Base-by-base conservation (phyloP, 2,888 invertebrate species). In the Nephrocerus scutellatus region DNA sequence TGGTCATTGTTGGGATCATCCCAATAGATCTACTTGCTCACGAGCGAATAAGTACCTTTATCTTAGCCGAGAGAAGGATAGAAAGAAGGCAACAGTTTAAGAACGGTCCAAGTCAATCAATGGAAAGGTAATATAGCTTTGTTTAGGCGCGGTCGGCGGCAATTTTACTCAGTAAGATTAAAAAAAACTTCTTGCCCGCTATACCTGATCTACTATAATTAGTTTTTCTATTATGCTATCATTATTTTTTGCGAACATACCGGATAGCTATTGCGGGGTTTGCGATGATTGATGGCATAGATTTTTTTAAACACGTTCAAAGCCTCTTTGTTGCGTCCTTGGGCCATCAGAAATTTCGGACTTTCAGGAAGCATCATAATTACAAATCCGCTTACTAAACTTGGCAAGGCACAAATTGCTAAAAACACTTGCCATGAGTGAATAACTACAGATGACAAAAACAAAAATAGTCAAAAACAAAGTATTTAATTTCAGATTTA, bases 241-340 rank as follows among this genome's bases (percentile, higher is more conserved):
- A n/a, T n/a, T n/a, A n/a, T n/a, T n/a, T n/a, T n/a, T n/a, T n/a
- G n/a, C 15, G 18, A 39, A 44, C 38, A 71, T 66, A 86, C 85
- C 30, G 85, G 81, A 67, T 75, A 86, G 1, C 72, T 72, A 2
- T 77, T 73, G 30, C 67, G 67, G 0, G 77, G 66, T 38, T 74
- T 72, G 5, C 82, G 78, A 2, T 75, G 79, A 54, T 87, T 87
- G 36, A 75, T 56, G 1, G 68, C 57, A 57, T 80, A 86, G 16
- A 88, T 81, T 47, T 57, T 72, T 44, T 69, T 69, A 49, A 66
- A 51, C 4, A 55, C 52, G 25, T 44, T 30, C 37, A 65, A 36
- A 0, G 65, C 66, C 29, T 64, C 64, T 4, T 41, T 48, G 40
- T 66, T 64, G 4, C 58, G 53, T 3, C 62, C 63, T 30, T 60